A percentile compares a stretch with the other conserved stretches of the same genome.
Conservation (phyloP, 53 echinoderm and acorn worm species). For the Hippasteria phrygiana region DNA sequence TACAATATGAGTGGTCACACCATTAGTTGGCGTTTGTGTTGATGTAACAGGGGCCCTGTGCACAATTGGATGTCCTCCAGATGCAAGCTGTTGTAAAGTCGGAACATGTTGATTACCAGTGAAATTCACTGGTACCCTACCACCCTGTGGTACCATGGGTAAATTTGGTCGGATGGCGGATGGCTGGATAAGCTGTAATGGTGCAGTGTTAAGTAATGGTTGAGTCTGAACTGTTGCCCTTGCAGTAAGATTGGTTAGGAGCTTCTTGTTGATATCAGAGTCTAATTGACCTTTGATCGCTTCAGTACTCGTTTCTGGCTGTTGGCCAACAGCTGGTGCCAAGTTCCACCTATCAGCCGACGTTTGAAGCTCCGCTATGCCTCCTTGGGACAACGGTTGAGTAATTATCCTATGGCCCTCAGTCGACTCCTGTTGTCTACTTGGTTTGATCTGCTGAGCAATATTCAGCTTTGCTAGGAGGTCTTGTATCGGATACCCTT, state of each 20-base stretch:
- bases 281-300: not conserved
- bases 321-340: not conserved
- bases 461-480: slow-evolving; percentile 66
- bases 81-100: slow-evolving; percentile 59
- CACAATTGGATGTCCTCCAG: slow-evolving; percentile 21
- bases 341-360: not conserved
- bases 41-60: not conserved
- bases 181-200: slow-evolving; percentile 46
- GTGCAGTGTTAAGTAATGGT: not conserved
- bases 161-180: slow-evolving; percentile 43
- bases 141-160: not conserved
- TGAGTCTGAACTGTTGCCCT: not conserved
- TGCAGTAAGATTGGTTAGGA: slow-evolving; percentile 9
- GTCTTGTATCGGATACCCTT: slow-evolving; percentile 66
- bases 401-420: slow-evolving; percentile 41
- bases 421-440: slow-evolving; percentile 44
- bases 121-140: slow-evolving; percentile 11
- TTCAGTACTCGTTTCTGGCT: not conserved
- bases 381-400: slow-evolving; percentile 24
- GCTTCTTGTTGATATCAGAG: slow-evolving; percentile 45
- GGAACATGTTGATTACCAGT: slow-evolving; percentile 14
- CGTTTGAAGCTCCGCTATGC: not conserved
- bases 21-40: slow-evolving; percentile 11
- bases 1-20: not conserved
- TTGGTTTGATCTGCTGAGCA: slow-evolving; percentile 27